phyloP scores from a whole-genome alignment of 2,888 invertebrate species.

The Deilephila porcellus region DNA sequence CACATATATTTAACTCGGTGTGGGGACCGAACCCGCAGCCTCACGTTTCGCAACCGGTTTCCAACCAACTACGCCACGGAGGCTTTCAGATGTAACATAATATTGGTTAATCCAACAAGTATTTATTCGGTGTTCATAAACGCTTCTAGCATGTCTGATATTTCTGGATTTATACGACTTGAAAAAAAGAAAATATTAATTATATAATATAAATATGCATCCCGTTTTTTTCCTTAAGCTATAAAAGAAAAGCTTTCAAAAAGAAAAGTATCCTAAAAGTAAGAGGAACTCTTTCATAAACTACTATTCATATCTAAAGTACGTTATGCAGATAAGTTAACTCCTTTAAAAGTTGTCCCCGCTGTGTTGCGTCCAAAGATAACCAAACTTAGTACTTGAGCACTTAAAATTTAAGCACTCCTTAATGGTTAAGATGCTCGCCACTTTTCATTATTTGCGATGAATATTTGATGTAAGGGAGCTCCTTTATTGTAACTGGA shows the following conservation, averaged over 20 bases:
- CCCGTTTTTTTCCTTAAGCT: too few species aligned
- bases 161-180: too few species aligned
- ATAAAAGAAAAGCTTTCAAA: not conserved
- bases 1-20: too few species aligned
- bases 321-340: not conserved
- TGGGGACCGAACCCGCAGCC: too few species aligned
- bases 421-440: conserved; percentile 29
- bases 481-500: not conserved
- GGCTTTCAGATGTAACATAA: too few species aligned
- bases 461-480: conserved; percentile 32
- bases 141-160: too few species aligned
- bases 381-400: conserved; percentile 22
- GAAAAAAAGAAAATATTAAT: too few species aligned
- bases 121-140: too few species aligned
- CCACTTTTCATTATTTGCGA: conserved; percentile 30
- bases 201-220: too few species aligned
- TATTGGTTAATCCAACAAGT: too few species aligned
- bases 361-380: conserved; percentile 15
- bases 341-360: conserved; percentile 23
- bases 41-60: too few species aligned
- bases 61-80: too few species aligned
- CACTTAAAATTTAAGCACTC: conserved; percentile 33
- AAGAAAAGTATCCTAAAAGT: not conserved
- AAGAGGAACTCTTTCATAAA: not conserved
- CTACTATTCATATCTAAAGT: conserved; percentile 32